These are phyloP conservation scores for Antheraea pernyi DNA, from an alignment of 1,140 invertebrate genomes.

Conservation along the genomic window DNA sequence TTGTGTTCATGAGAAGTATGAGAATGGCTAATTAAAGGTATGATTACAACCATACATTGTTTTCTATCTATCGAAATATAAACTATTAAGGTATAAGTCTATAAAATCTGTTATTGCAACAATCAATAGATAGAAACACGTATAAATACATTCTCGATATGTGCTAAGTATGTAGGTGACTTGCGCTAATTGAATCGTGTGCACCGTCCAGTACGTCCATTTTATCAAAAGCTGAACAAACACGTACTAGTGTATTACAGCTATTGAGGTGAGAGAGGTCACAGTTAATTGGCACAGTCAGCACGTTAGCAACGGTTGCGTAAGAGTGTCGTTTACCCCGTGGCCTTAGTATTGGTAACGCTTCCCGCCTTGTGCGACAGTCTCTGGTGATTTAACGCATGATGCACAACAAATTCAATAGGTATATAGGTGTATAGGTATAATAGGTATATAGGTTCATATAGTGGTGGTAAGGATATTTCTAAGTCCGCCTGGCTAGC, in stretches of 20 bases:
- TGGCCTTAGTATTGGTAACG: slow-evolving; percentile 59
- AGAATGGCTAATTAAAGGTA: too few relatives aligned
- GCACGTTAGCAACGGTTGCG: slow-evolving; percentile 40
- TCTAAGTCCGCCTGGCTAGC: too few relatives aligned
- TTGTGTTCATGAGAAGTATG: too few relatives aligned
- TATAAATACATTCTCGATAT: not conserved
- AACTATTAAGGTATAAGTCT: too few relatives aligned
- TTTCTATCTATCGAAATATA: too few relatives aligned
- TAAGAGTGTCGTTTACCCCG: slow-evolving; percentile 71
- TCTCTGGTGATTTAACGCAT: slow-evolving; percentile 7
- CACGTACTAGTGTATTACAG: not conserved
- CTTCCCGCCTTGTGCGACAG: slow-evolving; percentile 31
- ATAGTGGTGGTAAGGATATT: too few relatives aligned
- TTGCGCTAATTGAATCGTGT: slow-evolving; percentile 34
- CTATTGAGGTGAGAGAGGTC: slow-evolving; percentile 27
- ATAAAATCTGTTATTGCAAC: too few relatives aligned
- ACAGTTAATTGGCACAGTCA: slow-evolving; percentile 36
- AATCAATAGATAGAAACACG: not conserved
- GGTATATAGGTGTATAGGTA: too few relatives aligned
- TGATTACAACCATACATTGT: too few relatives aligned
- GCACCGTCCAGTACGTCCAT: slow-evolving; percentile 4
- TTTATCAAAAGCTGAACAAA: slow-evolving; percentile 13
- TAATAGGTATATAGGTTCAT: too few relatives aligned
- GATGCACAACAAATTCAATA: not conserved
- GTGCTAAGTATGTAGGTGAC: not conserved